phyloP scores from a whole-genome alignment of 2,888 invertebrate genomes.

The Netelia fuscicornis region DNA sequence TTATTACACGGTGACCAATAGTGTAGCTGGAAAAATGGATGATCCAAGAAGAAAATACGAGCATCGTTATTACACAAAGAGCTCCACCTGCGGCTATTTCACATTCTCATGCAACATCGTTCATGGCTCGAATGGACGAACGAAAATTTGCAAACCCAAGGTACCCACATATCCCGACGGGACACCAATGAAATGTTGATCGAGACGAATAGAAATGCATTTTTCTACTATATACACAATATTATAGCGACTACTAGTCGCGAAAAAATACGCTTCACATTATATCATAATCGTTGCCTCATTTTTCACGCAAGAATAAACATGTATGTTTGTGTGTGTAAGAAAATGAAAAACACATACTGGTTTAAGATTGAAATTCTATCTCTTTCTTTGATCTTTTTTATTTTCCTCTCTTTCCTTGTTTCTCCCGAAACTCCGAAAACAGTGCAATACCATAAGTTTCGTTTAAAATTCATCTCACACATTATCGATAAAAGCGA shows the following conservation, averaged over 20 bases:
- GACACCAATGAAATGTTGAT: slow-evolving; percentile 88
- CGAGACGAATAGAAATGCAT: slow-evolving; percentile 28
- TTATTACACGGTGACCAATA: slow-evolving; percentile 92
- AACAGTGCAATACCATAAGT: slow-evolving; percentile 1
- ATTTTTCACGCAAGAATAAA: slow-evolving; percentile 30
- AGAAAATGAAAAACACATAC: slow-evolving; percentile 50
- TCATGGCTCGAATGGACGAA: slow-evolving; percentile 91
- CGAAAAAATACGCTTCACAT: slow-evolving; percentile 47
- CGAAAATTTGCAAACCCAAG: slow-evolving; percentile 93
- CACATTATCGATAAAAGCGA: slow-evolving; percentile 61
- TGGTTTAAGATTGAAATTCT: slow-evolving; percentile 38
- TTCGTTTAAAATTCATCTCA: slow-evolving; percentile 42
- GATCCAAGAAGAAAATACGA: slow-evolving; percentile 86
- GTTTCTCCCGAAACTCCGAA: not conserved
- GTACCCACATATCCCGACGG: slow-evolving; percentile 92
- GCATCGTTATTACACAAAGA: slow-evolving; percentile 93
- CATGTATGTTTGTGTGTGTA: slow-evolving; percentile 2
- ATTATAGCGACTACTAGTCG: slow-evolving; percentile 37
- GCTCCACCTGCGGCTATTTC: slow-evolving; percentile 94
- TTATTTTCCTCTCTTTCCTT: slow-evolving; percentile 33
- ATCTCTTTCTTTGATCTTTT: slow-evolving; percentile 18
- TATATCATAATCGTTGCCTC: slow-evolving; percentile 52
- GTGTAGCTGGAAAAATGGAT: slow-evolving; percentile 91
- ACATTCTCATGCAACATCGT: slow-evolving; percentile 94
- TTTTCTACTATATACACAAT: slow-evolving; percentile 15